These are phyloP conservation scores for Leptestheria dahalacensis DNA, from an alignment of 1,140 invertebrate genomes.

Conservation along the genomic window DNA sequence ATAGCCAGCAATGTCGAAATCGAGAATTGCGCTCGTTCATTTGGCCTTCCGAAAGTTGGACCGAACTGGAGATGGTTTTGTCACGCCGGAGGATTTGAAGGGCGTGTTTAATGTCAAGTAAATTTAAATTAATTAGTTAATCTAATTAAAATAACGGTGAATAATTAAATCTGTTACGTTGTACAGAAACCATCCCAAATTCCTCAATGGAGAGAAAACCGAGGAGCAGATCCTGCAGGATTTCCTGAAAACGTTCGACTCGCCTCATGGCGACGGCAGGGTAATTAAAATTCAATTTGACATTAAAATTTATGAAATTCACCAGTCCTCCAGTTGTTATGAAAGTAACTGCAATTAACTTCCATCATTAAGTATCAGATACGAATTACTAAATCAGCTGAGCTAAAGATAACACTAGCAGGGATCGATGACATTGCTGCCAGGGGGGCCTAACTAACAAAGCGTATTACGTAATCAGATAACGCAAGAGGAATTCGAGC, in stretches of 20 bases:
- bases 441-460: too few species aligned
- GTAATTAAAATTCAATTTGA: conserved; percentile 23
- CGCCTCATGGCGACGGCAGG: conserved; percentile 32
- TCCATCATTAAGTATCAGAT: too few species aligned
- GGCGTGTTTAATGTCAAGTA: conserved; percentile 60
- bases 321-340: conserved; percentile 1
- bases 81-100: conserved; percentile 69
- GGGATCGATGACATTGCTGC: too few species aligned
- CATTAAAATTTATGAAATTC: not conserved
- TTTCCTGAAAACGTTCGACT: conserved; percentile 37
- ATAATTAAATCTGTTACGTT: conserved; percentile 18
- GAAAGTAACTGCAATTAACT: too few species aligned
- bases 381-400: too few species aligned
- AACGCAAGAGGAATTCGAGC: conserved; percentile 38
- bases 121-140: not conserved
- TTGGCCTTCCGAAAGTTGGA: conserved; percentile 81
- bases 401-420: too few species aligned
- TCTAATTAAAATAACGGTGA: not conserved
- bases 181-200: conserved; percentile 21
- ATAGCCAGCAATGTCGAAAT: conserved; percentile 72
- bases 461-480: conserved; percentile 26
- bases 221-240: conserved; percentile 34
- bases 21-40: conserved; percentile 53
- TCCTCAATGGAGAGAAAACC: conserved; percentile 33
- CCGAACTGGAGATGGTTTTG: conserved; percentile 63